Evolutionary conservation across 2,888 invertebrate genomes (phyloP).

Genomic region (Adelphocoris suturalis): DNA sequence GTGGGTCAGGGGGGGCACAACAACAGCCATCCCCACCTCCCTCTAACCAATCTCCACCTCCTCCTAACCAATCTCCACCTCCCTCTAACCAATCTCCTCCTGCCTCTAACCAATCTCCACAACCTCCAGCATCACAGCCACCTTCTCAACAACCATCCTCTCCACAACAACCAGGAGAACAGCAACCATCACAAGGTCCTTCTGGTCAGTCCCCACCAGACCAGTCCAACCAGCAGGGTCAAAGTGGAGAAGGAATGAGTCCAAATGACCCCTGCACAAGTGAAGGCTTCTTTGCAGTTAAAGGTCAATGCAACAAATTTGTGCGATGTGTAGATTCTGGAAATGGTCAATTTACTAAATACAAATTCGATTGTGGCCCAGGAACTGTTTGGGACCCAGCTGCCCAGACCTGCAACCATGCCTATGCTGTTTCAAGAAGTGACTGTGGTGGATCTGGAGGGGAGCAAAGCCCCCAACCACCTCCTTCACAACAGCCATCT

Average conservation of each 20-base stretch:
- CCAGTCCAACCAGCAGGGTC: constrained; percentile 71
- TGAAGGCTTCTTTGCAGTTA: constrained; percentile 84
- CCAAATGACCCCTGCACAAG: constrained; percentile 78
- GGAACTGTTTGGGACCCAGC: constrained; percentile 86
- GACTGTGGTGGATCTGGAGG: constrained; percentile 74
- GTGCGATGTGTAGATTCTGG: constrained; percentile 83
- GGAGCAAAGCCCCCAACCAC: constrained; percentile 73
- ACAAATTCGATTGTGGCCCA: constrained; percentile 83
- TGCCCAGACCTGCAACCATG: constrained; percentile 83
- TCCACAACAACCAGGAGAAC: constrained; percentile 71
- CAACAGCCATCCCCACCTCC: constrained; percentile 50
- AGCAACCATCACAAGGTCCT: constrained; percentile 49
- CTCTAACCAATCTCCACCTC: constrained; percentile 53
- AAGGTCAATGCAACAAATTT: constrained; percentile 83
- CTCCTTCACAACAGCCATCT: constrained; percentile 50
- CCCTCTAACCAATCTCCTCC: constrained; percentile 53
- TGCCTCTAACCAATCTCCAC: constrained; percentile 69
- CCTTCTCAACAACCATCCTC: constrained; percentile 70
- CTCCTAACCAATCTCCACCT: constrained; percentile 54
- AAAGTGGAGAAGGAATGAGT: constrained; percentile 51
- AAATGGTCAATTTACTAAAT: constrained; percentile 79
- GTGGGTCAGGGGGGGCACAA: constrained; percentile 45
- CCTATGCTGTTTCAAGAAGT: constrained; percentile 79
- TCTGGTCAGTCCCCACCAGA: constrained; percentile 60
- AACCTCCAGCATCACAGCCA: constrained; percentile 64